Evolutionary conservation across 1,140 invertebrate genomes (phyloP), one percentile per base, ranked within the genome.

Genomic region (Drosophila lacteicornis): DNA sequence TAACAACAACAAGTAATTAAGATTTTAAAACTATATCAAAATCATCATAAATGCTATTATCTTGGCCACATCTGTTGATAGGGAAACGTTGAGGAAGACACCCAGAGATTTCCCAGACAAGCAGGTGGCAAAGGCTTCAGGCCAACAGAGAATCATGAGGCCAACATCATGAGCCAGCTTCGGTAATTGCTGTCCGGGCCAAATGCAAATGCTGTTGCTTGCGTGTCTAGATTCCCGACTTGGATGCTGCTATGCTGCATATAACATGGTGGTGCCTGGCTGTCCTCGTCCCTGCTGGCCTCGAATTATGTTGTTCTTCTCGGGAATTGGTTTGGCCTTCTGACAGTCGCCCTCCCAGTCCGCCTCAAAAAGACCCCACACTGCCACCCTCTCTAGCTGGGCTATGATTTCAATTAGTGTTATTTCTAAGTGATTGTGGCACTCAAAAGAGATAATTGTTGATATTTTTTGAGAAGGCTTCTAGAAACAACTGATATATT

Each of bases 391-490:
- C 42, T 53, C n/a, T 55, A 4, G 17, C 30, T 53, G 56, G 67
- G 49, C 59, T 62, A 78, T 78, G 74, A 78, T 87, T 87, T 88
- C 84, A 87, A 87, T 87, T 87, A 87, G 80, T 81, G 74, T 67
- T 74, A 50, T 40, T 46, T 40, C 50, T 60, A 57, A 36, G 66
- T 47, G 43, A 40, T 63, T 38, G 61, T 43, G 45, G 27, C 66
- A 59, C 67, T 56, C 56, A 15, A 27, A 50, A 43, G 22, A 15
- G 66, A 63, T 40, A 63, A 68, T 15, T 22, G 33, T 22, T 12
- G 36, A 2, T 63, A 8, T 53, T 11, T 46, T 53, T 53, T 55
- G 19, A 68, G 40, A 51, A 43, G 46, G 22, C 22, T 25, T 25
- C 3, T 25, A 25, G 22, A 25, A 25, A 25, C 22, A 25, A 25